Conservation (phyloP, 2,797 vertebrate genomes). For the Pangasius mekongensis region DNA sequence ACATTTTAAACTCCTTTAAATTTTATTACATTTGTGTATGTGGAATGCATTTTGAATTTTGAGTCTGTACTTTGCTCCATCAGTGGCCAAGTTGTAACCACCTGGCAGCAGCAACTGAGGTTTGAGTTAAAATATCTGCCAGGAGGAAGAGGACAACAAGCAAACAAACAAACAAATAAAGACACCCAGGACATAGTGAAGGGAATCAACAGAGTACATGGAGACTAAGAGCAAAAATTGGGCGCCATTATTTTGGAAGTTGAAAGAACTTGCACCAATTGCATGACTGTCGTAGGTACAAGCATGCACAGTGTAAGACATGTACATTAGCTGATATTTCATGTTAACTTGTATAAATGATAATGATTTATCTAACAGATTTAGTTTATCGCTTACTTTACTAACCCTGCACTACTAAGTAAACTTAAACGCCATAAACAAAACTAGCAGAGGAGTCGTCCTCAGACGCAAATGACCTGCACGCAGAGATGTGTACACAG, state of each 20-base stretch:
- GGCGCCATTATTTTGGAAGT: neutral
- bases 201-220: neutral
- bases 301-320: neutral
- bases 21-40: neutral
- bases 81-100: neutral
- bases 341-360: neutral
- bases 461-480: neutral
- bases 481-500: constrained; percentile 2
- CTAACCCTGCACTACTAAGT: neutral
- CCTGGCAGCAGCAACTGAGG: neutral
- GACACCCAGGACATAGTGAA: neutral
- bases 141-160: neutral
- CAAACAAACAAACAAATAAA: neutral
- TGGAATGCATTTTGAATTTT: neutral
- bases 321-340: neutral
- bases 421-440: neutral
- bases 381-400: neutral
- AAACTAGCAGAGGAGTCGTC: neutral
- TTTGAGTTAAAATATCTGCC: neutral
- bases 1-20: neutral
- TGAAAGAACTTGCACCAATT: neutral
- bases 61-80: neutral
- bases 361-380: too few species aligned
- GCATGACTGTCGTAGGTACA: neutral
- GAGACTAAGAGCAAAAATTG: too few species aligned